Conservation (phyloP, 1,140 invertebrate species). For the Heterodera carotae region DNA sequence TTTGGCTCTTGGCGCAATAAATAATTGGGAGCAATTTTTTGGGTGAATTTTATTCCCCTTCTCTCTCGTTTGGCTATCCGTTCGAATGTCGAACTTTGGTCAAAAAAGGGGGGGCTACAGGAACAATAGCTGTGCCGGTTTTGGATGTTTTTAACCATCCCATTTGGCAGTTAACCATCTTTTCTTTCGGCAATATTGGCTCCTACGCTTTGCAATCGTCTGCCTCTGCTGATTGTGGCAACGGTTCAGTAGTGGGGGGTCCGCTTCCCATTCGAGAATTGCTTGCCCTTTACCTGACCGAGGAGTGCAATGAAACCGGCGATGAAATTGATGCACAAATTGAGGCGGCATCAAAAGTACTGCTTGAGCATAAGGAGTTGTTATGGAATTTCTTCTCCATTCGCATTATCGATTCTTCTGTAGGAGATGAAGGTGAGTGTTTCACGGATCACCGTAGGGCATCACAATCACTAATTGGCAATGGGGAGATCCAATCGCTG, state of each 20-base stretch:
- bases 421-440: background rate
- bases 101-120: no score
- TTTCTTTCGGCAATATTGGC: slow-evolving; percentile 43
- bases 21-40: no score
- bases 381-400: slow-evolving; percentile 44
- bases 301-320: background rate
- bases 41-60: no score
- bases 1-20: no score
- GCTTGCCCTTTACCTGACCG: slow-evolving; percentile 15
- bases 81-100: no score
- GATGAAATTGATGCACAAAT: slow-evolving; percentile 14
- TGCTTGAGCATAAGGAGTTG: slow-evolving; percentile 30
- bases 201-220: slow-evolving; percentile 27
- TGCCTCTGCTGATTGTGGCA: background rate
- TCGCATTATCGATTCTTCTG: slow-evolving; percentile 24
- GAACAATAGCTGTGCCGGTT: no score
- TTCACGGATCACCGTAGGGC: no score
- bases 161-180: slow-evolving; percentile 38
- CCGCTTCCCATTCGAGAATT: slow-evolving; percentile 27
- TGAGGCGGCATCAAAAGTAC: background rate
- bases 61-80: no score
- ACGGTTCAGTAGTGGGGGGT: background rate
- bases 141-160: no score
- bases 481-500: no score
- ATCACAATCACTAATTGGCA: no score